A percentile compares a stretch with the other conserved stretches of the same genome.
Evolutionary conservation across 1,140 invertebrate genomes (phyloP).

Genomic region (Listronotus oregonensis): DNA sequence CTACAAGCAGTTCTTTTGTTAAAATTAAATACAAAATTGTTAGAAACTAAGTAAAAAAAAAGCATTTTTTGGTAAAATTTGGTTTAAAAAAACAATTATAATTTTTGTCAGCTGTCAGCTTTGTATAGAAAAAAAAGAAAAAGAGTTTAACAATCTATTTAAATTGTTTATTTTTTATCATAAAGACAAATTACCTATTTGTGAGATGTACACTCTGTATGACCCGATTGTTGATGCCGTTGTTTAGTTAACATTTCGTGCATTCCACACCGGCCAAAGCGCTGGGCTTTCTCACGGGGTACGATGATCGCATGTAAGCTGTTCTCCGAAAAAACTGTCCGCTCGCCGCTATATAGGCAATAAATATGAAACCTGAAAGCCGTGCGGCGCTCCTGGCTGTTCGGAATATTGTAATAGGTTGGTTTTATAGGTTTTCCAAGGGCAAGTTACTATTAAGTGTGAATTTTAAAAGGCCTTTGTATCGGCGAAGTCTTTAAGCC

Average conservation of each 20-base stretch:
- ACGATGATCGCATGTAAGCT: constrained; percentile 22
- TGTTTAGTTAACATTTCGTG: constrained; percentile 36
- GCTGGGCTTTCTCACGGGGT: constrained; percentile 36
- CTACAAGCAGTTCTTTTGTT: too few relatives aligned
- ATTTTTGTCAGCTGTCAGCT: too few relatives aligned
- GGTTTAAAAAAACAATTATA: too few relatives aligned
- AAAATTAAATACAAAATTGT: too few relatives aligned
- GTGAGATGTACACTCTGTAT: constrained; percentile 1
- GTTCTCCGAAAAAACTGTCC: constrained; percentile 34
- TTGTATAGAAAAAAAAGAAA: too few relatives aligned
- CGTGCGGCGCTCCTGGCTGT: constrained; percentile 27
- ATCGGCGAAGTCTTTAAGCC: neutral
- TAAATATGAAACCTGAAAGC: constrained; percentile 31
- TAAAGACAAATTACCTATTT: too few relatives aligned
- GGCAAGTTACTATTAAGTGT: constrained; percentile 18
- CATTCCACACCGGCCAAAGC: constrained; percentile 30
- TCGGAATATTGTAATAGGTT: constrained; percentile 23
- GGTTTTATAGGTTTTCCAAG: constrained; percentile 27
- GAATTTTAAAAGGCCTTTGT: constrained; percentile 22
- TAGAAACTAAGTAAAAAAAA: too few relatives aligned
- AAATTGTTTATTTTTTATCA: too few relatives aligned
- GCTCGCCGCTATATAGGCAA: constrained; percentile 5
- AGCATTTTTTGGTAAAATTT: too few relatives aligned
- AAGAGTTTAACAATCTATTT: too few relatives aligned
- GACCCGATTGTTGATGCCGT: constrained; percentile 16